These are phyloP conservation scores for Eupithecia inturbata DNA, from an alignment of 2,888 invertebrate species.

Conservation along the genomic window DNA sequence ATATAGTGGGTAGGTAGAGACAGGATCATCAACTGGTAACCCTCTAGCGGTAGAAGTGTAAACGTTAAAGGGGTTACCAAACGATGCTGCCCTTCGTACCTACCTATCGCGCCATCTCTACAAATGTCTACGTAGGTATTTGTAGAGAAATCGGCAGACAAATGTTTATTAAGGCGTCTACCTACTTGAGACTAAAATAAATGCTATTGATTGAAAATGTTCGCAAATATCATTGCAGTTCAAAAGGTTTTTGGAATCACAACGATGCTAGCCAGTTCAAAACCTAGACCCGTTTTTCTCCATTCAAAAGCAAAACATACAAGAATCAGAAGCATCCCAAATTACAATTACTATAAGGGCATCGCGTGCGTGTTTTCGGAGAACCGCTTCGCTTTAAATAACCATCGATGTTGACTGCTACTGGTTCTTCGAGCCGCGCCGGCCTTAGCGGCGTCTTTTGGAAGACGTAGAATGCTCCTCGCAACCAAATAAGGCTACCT, in stretches of 20 bases:
- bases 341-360: slow-evolving; percentile 67
- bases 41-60: no score
- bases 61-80: no score
- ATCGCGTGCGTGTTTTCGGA: slow-evolving; percentile 74
- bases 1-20: no score
- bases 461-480: slow-evolving; percentile 66
- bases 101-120: no score
- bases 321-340: slow-evolving; percentile 62
- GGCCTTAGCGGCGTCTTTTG: slow-evolving; percentile 81
- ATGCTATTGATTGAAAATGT: neutral
- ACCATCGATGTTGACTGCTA: slow-evolving; percentile 65
- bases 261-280: slow-evolving; percentile 28
- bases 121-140: neutral
- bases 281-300: slow-evolving; percentile 28
- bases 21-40: no score
- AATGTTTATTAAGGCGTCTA: neutral
- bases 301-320: slow-evolving; percentile 54
- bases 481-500: slow-evolving; percentile 75
- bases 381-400: slow-evolving; percentile 73
- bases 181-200: neutral
- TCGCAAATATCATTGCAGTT: neutral
- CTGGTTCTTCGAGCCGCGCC: slow-evolving; percentile 52
- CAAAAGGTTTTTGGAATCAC: neutral
- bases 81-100: no score
- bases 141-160: no score